Base-by-base conservation (phyloP, 2,113 vertebrate species). In the Sapayoa aenigma region DNA sequence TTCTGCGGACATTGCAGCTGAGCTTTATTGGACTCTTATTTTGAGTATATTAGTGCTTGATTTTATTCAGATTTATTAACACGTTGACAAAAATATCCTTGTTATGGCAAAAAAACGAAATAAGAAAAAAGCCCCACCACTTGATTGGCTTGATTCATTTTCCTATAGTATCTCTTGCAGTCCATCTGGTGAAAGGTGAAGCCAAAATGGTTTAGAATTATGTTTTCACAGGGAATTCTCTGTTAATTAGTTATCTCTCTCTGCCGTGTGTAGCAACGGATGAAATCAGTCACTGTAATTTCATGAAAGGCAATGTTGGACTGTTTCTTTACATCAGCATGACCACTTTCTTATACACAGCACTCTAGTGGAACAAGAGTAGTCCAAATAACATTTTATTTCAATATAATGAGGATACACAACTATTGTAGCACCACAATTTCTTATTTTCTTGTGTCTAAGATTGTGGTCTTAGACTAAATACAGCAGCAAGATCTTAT, bases 171-270 rank as follows among this genome's bases (percentile, higher is more conserved):
- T 92, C 94, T 95, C 78, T 92, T 95, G 76, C 92, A 84, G 95
- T 93, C 96, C 97, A 97, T 96, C 97, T 97, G 96, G 94, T 95
- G 91, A 95, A 96, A 95, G 78, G 78, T 91, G 95, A 94, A 96
- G 97, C 96, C 97, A 97, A 97, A 97, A 95, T 93, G 18, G 74
- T 97, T 96, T 91, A 95, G 95, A 96, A 91, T 97, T 97, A 97
- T 96, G 93, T 96, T 97, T 97, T 97, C 97, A 93, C 62, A 88
- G 97, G 97, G 97, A 97, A 91, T 97, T 97, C 95, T 95, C 63
- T 95, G 92, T 93, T 97, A 97, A 97, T 97, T 96, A 95, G 90
- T 94, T 97, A 68, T 95, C 35, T 94, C 84, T 96, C 96, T 95
- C 82, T 94, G 96, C 95, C 96, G 96, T 97, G 96, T 95, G 95